Conservation (phyloP, 2,888 invertebrate genomes). For the Euspilapteryx auroguttella region DNA sequence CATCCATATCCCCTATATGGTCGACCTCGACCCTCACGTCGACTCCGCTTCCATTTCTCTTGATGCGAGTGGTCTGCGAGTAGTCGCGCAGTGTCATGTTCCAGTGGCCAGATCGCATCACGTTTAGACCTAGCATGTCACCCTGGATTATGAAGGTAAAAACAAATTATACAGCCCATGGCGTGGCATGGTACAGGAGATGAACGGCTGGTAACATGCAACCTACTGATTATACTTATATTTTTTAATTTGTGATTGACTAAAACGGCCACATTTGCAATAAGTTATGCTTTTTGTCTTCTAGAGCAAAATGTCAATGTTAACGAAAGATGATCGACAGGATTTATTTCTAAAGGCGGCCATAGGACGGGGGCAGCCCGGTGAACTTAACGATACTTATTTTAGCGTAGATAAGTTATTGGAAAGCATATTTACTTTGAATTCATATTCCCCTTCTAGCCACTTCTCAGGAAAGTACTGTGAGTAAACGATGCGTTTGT, state of each 20-base stretch:
- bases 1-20: constrained; percentile 73
- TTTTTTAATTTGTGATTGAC: no score
- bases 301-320: no score
- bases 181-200: neutral
- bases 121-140: constrained; percentile 61
- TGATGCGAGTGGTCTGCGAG: constrained; percentile 68
- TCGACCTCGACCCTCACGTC: constrained; percentile 72
- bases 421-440: constrained; percentile 41
- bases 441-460: constrained; percentile 64
- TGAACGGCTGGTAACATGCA: no score
- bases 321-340: no score
- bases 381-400: no score
- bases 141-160: constrained; percentile 28
- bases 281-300: no score
- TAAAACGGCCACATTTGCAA: no score
- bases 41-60: constrained; percentile 47
- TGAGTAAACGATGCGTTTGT: constrained; percentile 69
- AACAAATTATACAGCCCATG: neutral
- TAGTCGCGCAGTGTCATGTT: constrained; percentile 74
- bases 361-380: no score
- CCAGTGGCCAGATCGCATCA: constrained; percentile 71
- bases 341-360: no score
- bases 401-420: no score
- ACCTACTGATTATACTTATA: no score
- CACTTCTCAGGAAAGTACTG: constrained; percentile 84